These are phyloP conservation scores for Hymenochirus boettgeri DNA, from an alignment of 2,113 vertebrate species.

Conservation along the genomic window DNA sequence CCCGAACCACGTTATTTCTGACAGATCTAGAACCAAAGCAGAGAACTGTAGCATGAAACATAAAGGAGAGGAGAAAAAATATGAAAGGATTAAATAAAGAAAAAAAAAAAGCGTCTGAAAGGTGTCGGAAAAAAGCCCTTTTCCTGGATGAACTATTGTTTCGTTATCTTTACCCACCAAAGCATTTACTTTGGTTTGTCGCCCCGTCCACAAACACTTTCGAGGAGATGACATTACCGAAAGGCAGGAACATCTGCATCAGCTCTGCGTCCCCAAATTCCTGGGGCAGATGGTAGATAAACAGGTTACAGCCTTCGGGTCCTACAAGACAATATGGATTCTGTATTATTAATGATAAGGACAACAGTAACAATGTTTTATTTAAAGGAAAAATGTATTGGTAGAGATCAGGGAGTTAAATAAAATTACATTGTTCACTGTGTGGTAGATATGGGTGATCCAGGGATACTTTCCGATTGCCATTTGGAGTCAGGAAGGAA, in stretches of 20 bases:
- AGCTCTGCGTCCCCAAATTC: constrained; percentile 99
- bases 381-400: no score
- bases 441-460: no score
- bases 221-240: constrained; percentile 99
- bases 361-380: no score
- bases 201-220: constrained; percentile 99
- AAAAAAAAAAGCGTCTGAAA: constrained; percentile 67
- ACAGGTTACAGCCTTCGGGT: constrained; percentile 98
- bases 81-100: constrained; percentile 39
- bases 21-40: constrained; percentile 18
- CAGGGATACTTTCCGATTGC: no score
- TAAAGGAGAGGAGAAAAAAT: constrained; percentile 41
- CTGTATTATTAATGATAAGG: no score
- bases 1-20: background rate
- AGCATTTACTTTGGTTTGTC: constrained; percentile 99
- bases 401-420: no score
- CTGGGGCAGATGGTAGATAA: constrained; percentile 99
- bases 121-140: constrained; percentile 67
- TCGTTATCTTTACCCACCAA: constrained; percentile 99
- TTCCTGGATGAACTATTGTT: constrained; percentile 88
- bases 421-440: no score
- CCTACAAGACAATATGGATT: constrained; percentile 69
- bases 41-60: constrained; percentile 53
- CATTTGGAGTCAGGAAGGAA: no score
- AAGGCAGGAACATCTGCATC: constrained; percentile 99